A percentile compares a stretch with the other conserved stretches of the same genome.
Evolutionary conservation across 2,797 vertebrate genomes (phyloP).

Genomic region (Arnoldichthys spilopterus): DNA sequence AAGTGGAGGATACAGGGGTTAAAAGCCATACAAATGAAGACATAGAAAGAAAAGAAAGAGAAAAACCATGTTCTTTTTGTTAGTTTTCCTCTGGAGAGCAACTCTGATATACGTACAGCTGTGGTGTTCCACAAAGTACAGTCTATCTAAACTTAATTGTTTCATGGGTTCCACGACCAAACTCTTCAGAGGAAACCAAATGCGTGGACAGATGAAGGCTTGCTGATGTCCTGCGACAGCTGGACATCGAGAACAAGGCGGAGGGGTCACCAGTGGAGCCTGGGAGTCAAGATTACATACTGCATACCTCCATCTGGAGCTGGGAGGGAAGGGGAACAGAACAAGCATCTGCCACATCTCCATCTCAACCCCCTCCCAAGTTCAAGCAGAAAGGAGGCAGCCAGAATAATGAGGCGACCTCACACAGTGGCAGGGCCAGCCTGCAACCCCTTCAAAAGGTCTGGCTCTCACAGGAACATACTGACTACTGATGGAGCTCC

Average conservation of each 20-base stretch:
- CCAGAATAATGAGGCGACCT: slow-evolving; percentile 49
- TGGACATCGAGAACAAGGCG: slow-evolving; percentile 55
- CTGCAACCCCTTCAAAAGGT: slow-evolving; percentile 36
- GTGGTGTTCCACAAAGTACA: neutral
- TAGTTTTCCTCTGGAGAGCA: neutral
- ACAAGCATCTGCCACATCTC: slow-evolving; percentile 61
- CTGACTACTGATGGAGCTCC: neutral
- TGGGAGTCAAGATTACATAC: slow-evolving; percentile 60
- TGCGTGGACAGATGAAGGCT: slow-evolving; percentile 42
- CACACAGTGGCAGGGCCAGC: slow-evolving; percentile 22
- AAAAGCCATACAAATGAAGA: neutral
- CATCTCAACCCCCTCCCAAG: slow-evolving; percentile 45
- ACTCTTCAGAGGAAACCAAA: slow-evolving; percentile 22
- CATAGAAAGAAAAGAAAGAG: neutral
- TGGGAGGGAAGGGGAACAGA: slow-evolving; percentile 42
- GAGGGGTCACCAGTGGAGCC: slow-evolving; percentile 59
- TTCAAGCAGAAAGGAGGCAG: slow-evolving; percentile 35
- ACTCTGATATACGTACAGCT: neutral
- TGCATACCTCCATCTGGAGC: slow-evolving; percentile 55
- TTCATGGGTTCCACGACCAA: slow-evolving; percentile 9
- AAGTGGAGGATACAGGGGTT: neutral
- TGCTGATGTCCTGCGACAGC: slow-evolving; percentile 56
- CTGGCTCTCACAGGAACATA: slow-evolving; percentile 17
- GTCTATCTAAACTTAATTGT: neutral
- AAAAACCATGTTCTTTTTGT: neutral